phyloP scores from a whole-genome alignment of 2,797 vertebrate species.

The Neomorphus geoffroyi region DNA sequence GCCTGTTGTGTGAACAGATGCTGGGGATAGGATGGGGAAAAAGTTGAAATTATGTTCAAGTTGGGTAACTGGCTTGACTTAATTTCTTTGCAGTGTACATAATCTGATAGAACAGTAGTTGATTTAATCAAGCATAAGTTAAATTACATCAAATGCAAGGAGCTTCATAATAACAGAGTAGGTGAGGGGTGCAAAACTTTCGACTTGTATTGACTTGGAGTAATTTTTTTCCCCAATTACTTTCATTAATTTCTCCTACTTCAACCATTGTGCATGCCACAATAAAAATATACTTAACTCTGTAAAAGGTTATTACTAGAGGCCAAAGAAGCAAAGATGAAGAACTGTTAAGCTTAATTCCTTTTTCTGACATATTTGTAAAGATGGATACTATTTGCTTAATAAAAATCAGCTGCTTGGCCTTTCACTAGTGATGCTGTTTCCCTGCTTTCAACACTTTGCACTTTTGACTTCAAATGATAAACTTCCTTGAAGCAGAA shows the following conservation, averaged over 20 bases:
- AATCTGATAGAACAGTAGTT: neutral
- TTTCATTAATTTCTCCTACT: neutral
- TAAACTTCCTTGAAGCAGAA: neutral
- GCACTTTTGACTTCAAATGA: neutral
- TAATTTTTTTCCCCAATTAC: neutral
- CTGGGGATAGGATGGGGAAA: neutral
- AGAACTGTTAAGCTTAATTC: neutral
- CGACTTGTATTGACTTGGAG: accelerated
- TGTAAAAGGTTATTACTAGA: neutral
- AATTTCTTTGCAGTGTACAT: neutral
- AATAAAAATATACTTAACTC: neutral
- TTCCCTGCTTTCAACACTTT: neutral
- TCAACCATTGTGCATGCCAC: neutral
- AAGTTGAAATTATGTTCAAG: neutral
- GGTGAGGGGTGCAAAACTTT: neutral
- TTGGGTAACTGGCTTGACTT: neutral
- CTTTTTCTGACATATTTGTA: neutral
- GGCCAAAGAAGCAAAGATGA: neutral
- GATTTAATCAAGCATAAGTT: neutral
- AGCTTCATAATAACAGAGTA: neutral
- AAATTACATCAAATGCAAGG: neutral
- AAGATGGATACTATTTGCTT: neutral
- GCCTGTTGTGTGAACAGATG: neutral
- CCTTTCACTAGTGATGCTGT: neutral
- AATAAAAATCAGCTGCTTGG: neutral